Percentiles rank a stretch among this genome's conserved stretches.
Conservation (phyloP, 2,113 vertebrate genomes). For the Corvus moneduloides region DNA sequence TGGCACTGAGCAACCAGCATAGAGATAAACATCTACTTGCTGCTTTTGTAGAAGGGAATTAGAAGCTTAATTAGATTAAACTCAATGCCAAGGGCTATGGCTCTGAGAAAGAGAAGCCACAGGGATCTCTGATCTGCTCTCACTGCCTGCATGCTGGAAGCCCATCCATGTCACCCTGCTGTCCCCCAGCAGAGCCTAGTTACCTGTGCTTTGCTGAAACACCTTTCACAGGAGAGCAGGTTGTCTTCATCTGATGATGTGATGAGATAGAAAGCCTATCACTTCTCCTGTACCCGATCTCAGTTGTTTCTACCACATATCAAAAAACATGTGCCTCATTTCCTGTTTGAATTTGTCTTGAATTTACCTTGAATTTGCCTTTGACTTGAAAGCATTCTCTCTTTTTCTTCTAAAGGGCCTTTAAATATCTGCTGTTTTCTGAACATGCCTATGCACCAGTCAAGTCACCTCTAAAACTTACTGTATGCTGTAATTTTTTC, state of each 20-base stretch:
- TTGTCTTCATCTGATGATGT: not conserved
- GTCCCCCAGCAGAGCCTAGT: not conserved
- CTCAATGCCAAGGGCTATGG: not conserved
- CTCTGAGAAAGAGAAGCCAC: not conserved
- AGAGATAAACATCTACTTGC: not conserved
- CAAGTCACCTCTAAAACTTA: not conserved
- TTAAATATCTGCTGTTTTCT: not conserved
- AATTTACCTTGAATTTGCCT: not conserved
- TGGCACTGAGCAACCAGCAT: not conserved
- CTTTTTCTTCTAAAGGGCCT: not conserved
- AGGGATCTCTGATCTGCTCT: not conserved
- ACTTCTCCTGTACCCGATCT: not conserved
- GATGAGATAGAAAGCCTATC: not conserved
- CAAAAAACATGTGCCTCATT: not conserved
- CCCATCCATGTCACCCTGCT: not conserved
- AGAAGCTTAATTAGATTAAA: not conserved
- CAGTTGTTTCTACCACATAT: not conserved
- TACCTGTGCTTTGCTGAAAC: not conserved
- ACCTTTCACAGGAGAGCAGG: not conserved
- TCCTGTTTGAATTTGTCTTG: not conserved
- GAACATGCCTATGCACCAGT: not conserved
- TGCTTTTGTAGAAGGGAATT: not conserved
- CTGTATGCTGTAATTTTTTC: not conserved
- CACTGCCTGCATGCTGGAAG: not conserved
- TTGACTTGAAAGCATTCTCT: not conserved